Percentiles rank a stretch among this genome's conserved stretches.
phyloP scores from a whole-genome alignment of 1,140 invertebrate species.

The Diuraphis noxia region DNA sequence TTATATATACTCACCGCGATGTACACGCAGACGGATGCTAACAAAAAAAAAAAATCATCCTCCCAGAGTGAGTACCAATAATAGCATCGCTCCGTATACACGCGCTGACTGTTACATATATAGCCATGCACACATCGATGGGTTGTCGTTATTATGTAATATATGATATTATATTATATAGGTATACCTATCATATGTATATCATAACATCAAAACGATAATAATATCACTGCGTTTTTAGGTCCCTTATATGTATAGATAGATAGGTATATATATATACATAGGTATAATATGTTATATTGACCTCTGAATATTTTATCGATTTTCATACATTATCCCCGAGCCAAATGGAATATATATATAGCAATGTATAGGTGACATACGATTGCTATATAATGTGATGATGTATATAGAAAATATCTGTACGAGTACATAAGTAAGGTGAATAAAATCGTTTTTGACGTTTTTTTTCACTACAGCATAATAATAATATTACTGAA shows the following conservation, averaged over 20 bases:
- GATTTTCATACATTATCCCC: not conserved
- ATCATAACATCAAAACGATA: not conserved
- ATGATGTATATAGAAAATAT: not conserved
- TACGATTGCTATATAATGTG: not conserved
- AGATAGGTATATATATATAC: too few relatives aligned
- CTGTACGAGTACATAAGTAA: not conserved
- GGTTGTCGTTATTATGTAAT: not conserved
- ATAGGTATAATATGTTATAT: not conserved
- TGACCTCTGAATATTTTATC: constrained; percentile 4
- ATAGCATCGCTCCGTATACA: not conserved
- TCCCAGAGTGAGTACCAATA: not conserved
- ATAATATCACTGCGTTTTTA: not conserved
- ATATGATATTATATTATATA: not conserved
- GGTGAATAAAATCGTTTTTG: not conserved
- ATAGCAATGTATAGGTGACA: not conserved
- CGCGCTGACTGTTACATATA: not conserved
- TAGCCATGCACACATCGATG: not conserved
- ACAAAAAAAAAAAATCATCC: not conserved
- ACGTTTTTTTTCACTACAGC: not conserved
- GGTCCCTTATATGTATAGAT: not conserved
- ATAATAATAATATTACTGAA: not conserved
- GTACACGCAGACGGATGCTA: not conserved
- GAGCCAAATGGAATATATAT: not conserved
- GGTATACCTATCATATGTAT: not conserved
- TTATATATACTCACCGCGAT: not conserved